Evolutionary conservation across 2,888 invertebrate species (phyloP), one percentile per base, ranked within the genome.

Genomic region (Pyrgus malvae): DNA sequence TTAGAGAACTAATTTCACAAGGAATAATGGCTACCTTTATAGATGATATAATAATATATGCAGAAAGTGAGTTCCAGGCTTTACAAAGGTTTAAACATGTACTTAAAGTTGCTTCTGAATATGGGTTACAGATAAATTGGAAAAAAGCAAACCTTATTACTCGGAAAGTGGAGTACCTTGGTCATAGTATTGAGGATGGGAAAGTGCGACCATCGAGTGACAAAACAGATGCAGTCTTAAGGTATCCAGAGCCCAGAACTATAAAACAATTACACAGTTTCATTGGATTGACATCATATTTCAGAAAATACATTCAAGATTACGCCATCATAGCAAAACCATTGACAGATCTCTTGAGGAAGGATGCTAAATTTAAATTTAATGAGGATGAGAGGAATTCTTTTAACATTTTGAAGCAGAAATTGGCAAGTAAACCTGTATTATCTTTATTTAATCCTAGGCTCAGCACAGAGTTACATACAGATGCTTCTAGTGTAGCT

Each of bases 381-480:
- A 9, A 27, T 9, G 27, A 27, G 1, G 27, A 8, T 2, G 1
- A 8, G 1, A 7, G 27, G 1, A 8, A 9, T 2, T 27, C 27
- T 27, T 27, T 27, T 3, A 27, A 27, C n/a, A 8, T 27, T 8
- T 27, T 27, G 27, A 27, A 27, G 27, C 27, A 27, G 27, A 27
- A 8, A 9, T 27, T 27, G 27, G 27, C 27, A 27, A 27, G 27
- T 27, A 27, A 9, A 8, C 27, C 27, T 27, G 27, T 27, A 27
- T 27, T 27, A 27, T 27, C 27, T 27, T 9, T 27, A 8, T 27
- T 27, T 9, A 27, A 27, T 27, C 27, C 27, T 8, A 27, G 27
- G 27, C 9, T 27, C 7, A 3, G 27, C 4, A 69, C 65, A 6
- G 65, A 68, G 46, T 4, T 67, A 3, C 60, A 69, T 29, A 68